phyloP scores from a whole-genome alignment of 2,797 vertebrate genomes.

The Geotrypetes seraphini region DNA sequence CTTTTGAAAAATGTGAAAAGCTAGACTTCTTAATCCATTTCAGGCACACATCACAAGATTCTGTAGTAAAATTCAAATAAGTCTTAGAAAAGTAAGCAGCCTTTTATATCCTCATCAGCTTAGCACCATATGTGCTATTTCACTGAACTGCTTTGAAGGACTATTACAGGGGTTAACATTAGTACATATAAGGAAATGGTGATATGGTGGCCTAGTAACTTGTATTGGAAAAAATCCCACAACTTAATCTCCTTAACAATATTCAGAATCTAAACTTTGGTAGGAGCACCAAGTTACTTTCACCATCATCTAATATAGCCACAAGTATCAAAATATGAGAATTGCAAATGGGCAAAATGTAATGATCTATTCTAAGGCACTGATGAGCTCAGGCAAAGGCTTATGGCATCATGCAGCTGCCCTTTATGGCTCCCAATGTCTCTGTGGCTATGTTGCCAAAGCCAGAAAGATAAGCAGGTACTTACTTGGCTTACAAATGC shows the following conservation, averaged over 20 bases:
- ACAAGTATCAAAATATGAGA: no score
- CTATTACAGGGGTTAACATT: fast-evolving
- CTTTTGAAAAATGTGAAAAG: neutral
- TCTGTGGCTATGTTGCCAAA: no score
- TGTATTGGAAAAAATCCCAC: neutral
- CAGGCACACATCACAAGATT: neutral
- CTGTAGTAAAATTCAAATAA: neutral
- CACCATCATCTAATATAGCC: neutral
- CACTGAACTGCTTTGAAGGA: no score
- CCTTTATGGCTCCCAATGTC: no score
- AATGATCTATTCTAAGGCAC: no score
- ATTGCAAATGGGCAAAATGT: no score
- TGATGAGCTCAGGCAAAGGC: no score
- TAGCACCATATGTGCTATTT: neutral
- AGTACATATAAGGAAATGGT: neutral
- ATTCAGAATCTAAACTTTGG: neutral
- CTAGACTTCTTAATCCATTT: neutral
- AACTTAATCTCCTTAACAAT: neutral
- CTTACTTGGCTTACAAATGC: no score
- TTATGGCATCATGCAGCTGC: no score
- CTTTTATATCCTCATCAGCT: neutral
- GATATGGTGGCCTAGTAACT: neutral
- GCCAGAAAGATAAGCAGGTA: no score
- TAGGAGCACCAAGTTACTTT: neutral
- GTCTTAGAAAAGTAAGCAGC: neutral